phyloP scores from a whole-genome alignment of 2,888 invertebrate species.

The Xanthorhoe designata region DNA sequence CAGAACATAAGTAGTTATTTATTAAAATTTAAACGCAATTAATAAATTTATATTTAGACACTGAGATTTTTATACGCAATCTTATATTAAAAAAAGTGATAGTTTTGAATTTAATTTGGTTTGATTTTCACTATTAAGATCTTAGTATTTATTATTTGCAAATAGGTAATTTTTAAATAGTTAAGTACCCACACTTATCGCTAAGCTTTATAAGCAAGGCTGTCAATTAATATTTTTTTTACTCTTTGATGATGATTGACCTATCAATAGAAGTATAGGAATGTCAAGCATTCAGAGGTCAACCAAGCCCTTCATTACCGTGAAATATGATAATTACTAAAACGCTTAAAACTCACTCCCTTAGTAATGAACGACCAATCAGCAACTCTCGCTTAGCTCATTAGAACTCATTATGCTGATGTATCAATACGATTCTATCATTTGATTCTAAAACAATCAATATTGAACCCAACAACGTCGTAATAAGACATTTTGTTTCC shows the following conservation, averaged over 20 bases:
- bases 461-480: conserved; percentile 30
- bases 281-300: conserved; percentile 33
- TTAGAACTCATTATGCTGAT: conserved; percentile 60
- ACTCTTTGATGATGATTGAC: neutral
- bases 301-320: conserved; percentile 38
- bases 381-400: conserved; percentile 53
- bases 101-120: no score
- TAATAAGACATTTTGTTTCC: conserved; percentile 4
- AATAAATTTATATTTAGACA: no score
- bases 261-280: conserved; percentile 15
- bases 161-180: neutral
- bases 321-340: conserved; percentile 42
- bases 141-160: neutral
- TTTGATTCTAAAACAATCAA: conserved; percentile 19
- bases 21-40: no score
- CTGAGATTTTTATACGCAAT: no score
- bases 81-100: no score
- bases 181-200: neutral
- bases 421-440: conserved; percentile 54
- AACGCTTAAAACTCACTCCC: conserved; percentile 43
- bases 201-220: neutral
- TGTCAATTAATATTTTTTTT: neutral
- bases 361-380: conserved; percentile 59
- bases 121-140: no score
- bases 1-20: neutral